These are phyloP conservation scores for Alauda arvensis DNA, from an alignment of 2,797 vertebrate species.

Conservation along the genomic window DNA sequence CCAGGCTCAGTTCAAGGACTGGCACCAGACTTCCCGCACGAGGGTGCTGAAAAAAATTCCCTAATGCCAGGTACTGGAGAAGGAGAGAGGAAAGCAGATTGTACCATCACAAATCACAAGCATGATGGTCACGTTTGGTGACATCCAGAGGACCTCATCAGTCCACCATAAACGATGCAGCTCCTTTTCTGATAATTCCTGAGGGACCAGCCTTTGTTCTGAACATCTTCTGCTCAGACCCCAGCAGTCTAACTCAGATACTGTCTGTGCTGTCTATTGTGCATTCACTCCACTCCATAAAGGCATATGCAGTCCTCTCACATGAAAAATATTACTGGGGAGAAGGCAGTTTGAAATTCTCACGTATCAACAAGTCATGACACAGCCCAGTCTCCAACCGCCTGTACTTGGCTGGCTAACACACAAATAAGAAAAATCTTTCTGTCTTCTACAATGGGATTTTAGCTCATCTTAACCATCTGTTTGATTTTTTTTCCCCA, in stretches of 20 bases:
- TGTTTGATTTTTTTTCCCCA: background rate
- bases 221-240: background rate
- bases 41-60: background rate
- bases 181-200: background rate
- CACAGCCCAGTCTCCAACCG: constrained; percentile 10
- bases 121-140: background rate
- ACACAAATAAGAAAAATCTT: constrained; percentile 3
- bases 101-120: background rate
- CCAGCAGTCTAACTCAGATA: background rate
- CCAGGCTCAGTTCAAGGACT: background rate
- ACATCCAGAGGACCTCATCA: background rate
- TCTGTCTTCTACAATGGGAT: constrained; percentile 2
- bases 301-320: background rate
- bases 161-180: background rate
- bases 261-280: background rate
- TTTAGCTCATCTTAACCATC: constrained; percentile 34
- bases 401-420: constrained; percentile 25
- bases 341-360: constrained; percentile 36
- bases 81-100: background rate
- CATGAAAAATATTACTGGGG: background rate
- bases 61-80: background rate
- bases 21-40: background rate
- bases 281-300: background rate
- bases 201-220: background rate
- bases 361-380: constrained; percentile 34